phyloP scores from a whole-genome alignment of 2,888 invertebrate species.

The Eledona agricola region DNA sequence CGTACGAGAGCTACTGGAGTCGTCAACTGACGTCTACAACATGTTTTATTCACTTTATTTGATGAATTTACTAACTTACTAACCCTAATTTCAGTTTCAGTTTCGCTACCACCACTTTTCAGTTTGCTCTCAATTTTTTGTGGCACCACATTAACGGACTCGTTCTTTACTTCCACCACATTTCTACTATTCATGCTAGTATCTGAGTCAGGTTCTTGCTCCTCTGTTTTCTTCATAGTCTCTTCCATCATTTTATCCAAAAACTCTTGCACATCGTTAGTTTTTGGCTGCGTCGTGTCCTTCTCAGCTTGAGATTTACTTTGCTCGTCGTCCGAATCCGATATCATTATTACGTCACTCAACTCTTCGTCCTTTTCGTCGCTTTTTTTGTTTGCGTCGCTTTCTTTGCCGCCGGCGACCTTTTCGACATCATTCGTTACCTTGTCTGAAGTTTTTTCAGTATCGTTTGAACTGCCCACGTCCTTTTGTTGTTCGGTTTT shows the following conservation, averaged over 20 bases:
- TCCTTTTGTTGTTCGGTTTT: no score
- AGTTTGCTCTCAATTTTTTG: slow-evolving; percentile 23
- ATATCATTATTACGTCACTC: slow-evolving; percentile 47
- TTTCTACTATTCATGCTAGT: slow-evolving; percentile 48
- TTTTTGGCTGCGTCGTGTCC: slow-evolving; percentile 47
- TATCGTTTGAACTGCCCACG: no score
- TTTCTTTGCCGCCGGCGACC: no score
- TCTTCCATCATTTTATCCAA: slow-evolving; percentile 64
- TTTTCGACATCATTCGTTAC: neutral
- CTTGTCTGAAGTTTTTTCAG: neutral
- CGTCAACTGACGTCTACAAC: slow-evolving; percentile 43
- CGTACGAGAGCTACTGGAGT: slow-evolving; percentile 46
- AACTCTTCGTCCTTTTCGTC: slow-evolving; percentile 22
- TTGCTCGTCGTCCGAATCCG: slow-evolving; percentile 50
- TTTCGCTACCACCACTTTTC: slow-evolving; percentile 44
- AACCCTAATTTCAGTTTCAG: slow-evolving; percentile 48
- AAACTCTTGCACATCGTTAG: slow-evolving; percentile 28
- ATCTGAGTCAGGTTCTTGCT: slow-evolving; percentile 54
- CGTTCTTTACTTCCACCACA: slow-evolving; percentile 48
- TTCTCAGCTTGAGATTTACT: slow-evolving; percentile 9
- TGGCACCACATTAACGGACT: no score
- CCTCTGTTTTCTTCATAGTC: slow-evolving; percentile 59
- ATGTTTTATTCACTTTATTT: slow-evolving; percentile 8
- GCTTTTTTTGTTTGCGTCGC: slow-evolving; percentile 5
- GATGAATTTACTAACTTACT: slow-evolving; percentile 6